These are phyloP conservation scores for Aldabrachelys gigantea DNA, from an alignment of 2,113 vertebrate genomes.

Conservation along the genomic window DNA sequence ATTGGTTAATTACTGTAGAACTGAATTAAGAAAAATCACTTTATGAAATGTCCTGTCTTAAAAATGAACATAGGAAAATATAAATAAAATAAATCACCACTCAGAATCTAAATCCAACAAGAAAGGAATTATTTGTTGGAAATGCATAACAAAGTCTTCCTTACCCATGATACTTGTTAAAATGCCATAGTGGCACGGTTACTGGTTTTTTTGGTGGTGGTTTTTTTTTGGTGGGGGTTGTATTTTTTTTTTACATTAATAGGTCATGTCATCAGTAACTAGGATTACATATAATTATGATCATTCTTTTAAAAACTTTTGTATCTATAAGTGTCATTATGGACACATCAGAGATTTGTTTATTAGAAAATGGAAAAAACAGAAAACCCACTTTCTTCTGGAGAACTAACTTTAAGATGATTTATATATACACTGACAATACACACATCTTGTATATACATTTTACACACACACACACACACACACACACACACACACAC, in stretches of 20 bases:
- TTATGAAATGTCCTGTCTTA: background rate
- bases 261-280: background rate
- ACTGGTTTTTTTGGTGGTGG: background rate
- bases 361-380: background rate
- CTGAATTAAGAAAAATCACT: background rate
- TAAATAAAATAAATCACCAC: background rate
- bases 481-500: accelerated
- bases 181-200: background rate
- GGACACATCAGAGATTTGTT: background rate
- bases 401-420: background rate
- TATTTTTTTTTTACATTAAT: background rate
- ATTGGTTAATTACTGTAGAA: background rate
- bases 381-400: background rate
- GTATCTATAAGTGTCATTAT: background rate
- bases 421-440: background rate
- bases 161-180: background rate
- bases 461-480: background rate
- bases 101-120: background rate
- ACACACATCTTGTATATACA: background rate
- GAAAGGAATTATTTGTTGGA: background rate
- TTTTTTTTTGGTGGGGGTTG: too few relatives aligned
- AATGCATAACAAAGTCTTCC: background rate
- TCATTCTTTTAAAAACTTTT: background rate
- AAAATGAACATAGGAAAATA: background rate
- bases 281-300: background rate